phyloP scores from a whole-genome alignment of 2,113 vertebrate genomes.

The Ramphastos sulfuratus region DNA sequence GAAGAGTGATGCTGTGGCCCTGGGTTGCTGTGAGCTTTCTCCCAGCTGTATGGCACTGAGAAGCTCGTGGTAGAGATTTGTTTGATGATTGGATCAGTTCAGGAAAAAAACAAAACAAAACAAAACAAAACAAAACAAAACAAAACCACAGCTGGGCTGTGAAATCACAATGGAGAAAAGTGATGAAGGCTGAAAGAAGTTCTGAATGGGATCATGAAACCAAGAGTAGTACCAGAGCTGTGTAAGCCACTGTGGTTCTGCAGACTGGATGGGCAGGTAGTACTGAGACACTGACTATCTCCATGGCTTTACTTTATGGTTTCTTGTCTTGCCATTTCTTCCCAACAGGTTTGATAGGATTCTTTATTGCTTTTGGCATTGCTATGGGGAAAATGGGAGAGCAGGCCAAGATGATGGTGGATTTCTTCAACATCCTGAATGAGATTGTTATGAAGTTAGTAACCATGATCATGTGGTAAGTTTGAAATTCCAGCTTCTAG shows the following conservation, averaged over 20 bases:
- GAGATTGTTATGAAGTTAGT: constrained; percentile 99
- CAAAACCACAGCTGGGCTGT: background rate
- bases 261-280: background rate
- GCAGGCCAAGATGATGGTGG: constrained; percentile 96
- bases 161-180: background rate
- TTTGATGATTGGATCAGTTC: background rate
- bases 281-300: background rate
- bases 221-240: background rate
- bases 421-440: constrained; percentile 99
- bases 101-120: background rate
- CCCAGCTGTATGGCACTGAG: background rate
- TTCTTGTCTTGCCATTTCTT: constrained; percentile 53
- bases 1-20: background rate
- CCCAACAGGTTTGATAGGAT: constrained; percentile 92
- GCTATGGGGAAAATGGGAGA: constrained; percentile 99
- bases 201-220: background rate
- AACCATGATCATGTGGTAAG: constrained; percentile 99
- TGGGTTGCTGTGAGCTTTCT: background rate
- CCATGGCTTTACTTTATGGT: background rate
- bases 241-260: background rate
- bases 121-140: background rate
- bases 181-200: background rate
- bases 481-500: constrained; percentile 35
- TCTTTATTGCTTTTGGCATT: constrained; percentile 99
- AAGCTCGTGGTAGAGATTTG: background rate